Conservation (phyloP, 2,797 vertebrate genomes). For the Enteromius treurensis region DNA sequence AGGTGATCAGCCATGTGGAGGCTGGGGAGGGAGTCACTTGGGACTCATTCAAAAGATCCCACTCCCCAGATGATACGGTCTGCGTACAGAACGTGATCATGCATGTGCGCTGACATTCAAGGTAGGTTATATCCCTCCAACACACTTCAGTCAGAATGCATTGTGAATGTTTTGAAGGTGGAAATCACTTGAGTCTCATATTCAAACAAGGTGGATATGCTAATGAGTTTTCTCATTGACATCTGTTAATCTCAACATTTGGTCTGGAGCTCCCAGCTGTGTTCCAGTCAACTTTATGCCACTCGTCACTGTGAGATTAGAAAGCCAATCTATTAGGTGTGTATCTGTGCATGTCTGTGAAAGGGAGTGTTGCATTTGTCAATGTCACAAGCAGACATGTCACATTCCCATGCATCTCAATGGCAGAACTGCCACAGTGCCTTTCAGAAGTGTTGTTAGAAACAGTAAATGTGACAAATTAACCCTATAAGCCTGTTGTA, state of each 20-base stretch:
- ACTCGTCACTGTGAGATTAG: slow-evolving; percentile 32
- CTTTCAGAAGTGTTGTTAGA: background rate
- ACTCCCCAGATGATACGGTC: slow-evolving; percentile 23
- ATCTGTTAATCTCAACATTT: slow-evolving; percentile 32
- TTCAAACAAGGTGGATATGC: slow-evolving; percentile 36
- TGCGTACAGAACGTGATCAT: background rate
- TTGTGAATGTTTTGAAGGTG: slow-evolving; percentile 17
- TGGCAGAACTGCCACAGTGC: background rate
- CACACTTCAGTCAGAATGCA: background rate
- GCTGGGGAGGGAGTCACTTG: slow-evolving; percentile 39
- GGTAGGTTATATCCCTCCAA: background rate
- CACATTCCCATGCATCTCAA: slow-evolving; percentile 3
- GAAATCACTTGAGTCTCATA: slow-evolving; percentile 25
- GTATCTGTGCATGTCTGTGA: slow-evolving; percentile 3
- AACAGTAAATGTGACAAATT: slow-evolving; percentile 23
- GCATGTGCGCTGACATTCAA: slow-evolving; percentile 7
- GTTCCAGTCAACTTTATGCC: slow-evolving; percentile 42
- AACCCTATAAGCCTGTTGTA: background rate
- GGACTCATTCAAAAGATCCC: slow-evolving; percentile 41
- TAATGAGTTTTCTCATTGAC: slow-evolving; percentile 42
- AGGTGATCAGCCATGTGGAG: slow-evolving; percentile 47
- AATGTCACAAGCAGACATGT: background rate
- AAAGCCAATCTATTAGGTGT: slow-evolving; percentile 35
- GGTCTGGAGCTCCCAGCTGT: slow-evolving; percentile 53
- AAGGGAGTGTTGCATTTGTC: slow-evolving; percentile 10